Evolutionary conservation across 2,797 vertebrate genomes (phyloP).

Genomic region (Peromyscus melanophrys): DNA sequence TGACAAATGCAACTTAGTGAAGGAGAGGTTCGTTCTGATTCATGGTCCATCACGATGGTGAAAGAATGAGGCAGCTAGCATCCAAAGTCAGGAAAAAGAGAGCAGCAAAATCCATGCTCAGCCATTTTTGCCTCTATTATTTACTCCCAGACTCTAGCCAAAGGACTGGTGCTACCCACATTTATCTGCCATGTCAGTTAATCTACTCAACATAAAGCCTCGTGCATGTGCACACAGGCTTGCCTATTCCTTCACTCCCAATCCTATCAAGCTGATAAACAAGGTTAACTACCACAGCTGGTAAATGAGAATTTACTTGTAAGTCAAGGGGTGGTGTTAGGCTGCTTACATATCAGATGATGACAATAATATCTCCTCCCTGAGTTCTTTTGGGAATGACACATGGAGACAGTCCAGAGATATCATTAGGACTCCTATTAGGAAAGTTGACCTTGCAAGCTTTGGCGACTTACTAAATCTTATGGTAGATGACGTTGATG

Average conservation of each 20-base stretch:
- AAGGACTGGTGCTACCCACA: neutral
- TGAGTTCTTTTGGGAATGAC: neutral
- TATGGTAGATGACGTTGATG: too few relatives aligned
- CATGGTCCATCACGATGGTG: too few relatives aligned
- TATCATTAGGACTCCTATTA: fast-evolving
- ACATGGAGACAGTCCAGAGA: neutral
- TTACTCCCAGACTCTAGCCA: neutral
- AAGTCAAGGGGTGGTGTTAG: too few relatives aligned
- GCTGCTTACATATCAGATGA: neutral
- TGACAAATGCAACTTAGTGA: neutral
- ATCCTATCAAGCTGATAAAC: neutral
- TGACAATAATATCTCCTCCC: neutral
- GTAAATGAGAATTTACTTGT: neutral
- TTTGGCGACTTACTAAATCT: neutral
- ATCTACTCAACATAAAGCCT: neutral
- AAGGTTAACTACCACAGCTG: neutral
- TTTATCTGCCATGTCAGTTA: neutral
- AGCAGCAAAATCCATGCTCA: neutral
- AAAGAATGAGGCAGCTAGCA: neutral
- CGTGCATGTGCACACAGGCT: neutral
- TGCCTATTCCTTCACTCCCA: neutral
- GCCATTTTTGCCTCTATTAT: neutral
- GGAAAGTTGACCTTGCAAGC: neutral
- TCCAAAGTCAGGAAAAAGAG: neutral
- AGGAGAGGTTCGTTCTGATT: neutral